Percentiles rank a stretch among this genome's conserved stretches.
These are phyloP conservation scores for Apamea anceps DNA, from an alignment of 2,888 invertebrate genomes.

Conservation along the genomic window DNA sequence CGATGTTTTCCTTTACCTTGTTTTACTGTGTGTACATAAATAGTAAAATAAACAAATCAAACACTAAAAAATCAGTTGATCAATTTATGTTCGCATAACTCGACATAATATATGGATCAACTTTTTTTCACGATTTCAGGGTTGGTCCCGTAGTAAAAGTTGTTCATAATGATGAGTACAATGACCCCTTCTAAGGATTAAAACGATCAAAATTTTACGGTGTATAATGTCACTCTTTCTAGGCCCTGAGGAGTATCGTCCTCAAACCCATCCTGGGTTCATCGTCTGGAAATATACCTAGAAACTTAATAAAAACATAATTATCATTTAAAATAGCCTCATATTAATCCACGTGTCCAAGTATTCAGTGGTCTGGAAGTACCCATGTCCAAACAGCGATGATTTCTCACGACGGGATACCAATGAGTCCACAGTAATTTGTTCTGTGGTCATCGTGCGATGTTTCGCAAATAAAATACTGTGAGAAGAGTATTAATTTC, in stretches of 20 bases:
- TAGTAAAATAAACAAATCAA: no score
- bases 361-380: slow-evolving; percentile 54
- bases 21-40: no score
- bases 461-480: slow-evolving; percentile 53
- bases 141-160: no score
- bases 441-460: slow-evolving; percentile 62
- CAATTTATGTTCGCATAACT: no score
- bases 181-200: no score
- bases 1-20: no score
- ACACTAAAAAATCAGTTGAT: no score
- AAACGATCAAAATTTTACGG: no score
- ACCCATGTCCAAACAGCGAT: slow-evolving; percentile 44
- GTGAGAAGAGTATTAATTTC: slow-evolving; percentile 38
- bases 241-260: background rate
- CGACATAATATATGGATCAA: no score
- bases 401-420: slow-evolving; percentile 61
- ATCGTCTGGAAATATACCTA: background rate
- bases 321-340: slow-evolving; percentile 15
- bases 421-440: slow-evolving; percentile 66
- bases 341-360: slow-evolving; percentile 29
- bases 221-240: no score
- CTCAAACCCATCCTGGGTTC: background rate
- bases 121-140: no score
- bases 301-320: background rate
- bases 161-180: no score